These are phyloP conservation scores for Ectropis grisescens DNA, from an alignment of 1,140 invertebrate species.

Conservation along the genomic window DNA sequence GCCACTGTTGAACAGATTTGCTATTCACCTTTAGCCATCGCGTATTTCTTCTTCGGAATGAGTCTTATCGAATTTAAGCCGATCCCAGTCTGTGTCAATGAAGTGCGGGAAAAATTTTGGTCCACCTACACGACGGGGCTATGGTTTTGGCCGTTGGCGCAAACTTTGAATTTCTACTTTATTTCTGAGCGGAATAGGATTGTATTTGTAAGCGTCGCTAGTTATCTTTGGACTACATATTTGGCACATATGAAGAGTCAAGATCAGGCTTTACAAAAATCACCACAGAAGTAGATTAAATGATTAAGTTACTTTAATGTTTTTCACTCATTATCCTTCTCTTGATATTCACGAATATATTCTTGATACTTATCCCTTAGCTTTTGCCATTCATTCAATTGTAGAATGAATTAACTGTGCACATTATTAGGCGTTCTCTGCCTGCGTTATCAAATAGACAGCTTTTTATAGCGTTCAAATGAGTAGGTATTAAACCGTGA, in stretches of 20 bases:
- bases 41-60: slow-evolving; percentile 87
- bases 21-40: slow-evolving; percentile 83
- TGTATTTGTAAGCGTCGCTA: slow-evolving; percentile 83
- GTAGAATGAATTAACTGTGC: no score
- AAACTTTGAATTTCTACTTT: slow-evolving; percentile 86
- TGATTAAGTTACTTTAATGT: no score
- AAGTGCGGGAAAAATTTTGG: slow-evolving; percentile 82
- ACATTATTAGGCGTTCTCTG: no score
- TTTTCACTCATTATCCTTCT: no score
- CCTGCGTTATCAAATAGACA: no score
- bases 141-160: slow-evolving; percentile 80
- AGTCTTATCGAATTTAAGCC: slow-evolving; percentile 81
- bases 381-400: neutral
- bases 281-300: slow-evolving; percentile 1
- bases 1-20: slow-evolving; percentile 84
- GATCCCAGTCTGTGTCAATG: slow-evolving; percentile 74
- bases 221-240: slow-evolving; percentile 87
- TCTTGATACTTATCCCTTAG: no score
- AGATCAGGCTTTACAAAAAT: no score
- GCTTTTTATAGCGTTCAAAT: no score
- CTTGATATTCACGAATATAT: no score
- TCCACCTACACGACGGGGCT: slow-evolving; percentile 81
- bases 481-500: no score
- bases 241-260: slow-evolving; percentile 86
- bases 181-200: slow-evolving; percentile 85